Percentiles rank a stretch among this genome's conserved stretches.
Evolutionary conservation across 2,113 vertebrate genomes (phyloP).

Genomic region (Reinhardtius hippoglossoides): DNA sequence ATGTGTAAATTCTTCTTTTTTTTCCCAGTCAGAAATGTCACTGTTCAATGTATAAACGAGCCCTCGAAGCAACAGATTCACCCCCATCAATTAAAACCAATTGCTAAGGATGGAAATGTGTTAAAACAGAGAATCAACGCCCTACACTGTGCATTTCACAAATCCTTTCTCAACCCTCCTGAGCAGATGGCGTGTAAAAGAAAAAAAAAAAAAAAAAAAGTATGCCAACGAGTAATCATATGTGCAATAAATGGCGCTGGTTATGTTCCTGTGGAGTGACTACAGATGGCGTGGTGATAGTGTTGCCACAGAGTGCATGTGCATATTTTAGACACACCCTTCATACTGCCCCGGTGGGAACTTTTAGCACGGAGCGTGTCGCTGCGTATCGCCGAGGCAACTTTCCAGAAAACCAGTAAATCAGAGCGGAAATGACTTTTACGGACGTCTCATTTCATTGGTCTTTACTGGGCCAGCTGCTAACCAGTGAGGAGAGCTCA

Average conservation of each 20-base stretch:
- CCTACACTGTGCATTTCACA: slow-evolving; percentile 59
- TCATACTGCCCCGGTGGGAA: slow-evolving; percentile 53
- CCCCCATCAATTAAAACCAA: slow-evolving; percentile 36
- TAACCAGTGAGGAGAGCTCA: slow-evolving; percentile 15
- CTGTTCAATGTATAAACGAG: background rate
- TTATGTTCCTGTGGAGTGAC: slow-evolving; percentile 83
- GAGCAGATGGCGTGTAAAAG: slow-evolving; percentile 83
- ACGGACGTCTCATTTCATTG: slow-evolving; percentile 37
- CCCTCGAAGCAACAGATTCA: slow-evolving; percentile 34
- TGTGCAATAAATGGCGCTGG: slow-evolving; percentile 85
- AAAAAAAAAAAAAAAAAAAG: slow-evolving; percentile 49
- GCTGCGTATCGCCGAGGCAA: slow-evolving; percentile 41
- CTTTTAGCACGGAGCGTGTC: slow-evolving; percentile 56
- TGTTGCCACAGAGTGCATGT: slow-evolving; percentile 66
- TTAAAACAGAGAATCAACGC: slow-evolving; percentile 66
- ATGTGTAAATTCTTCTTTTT: background rate
- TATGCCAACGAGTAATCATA: slow-evolving; percentile 79
- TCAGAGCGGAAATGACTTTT: slow-evolving; percentile 49
- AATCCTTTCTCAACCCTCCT: slow-evolving; percentile 73
- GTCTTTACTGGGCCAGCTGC: slow-evolving; percentile 35
- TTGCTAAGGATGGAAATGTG: slow-evolving; percentile 46
- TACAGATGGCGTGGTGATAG: slow-evolving; percentile 83
- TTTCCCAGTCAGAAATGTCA: background rate
- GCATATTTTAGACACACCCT: slow-evolving; percentile 70
- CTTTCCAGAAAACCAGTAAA: slow-evolving; percentile 44